Evolutionary conservation across 1,140 invertebrate genomes (phyloP).

Genomic region (Ceratosolen fusciceps): DNA sequence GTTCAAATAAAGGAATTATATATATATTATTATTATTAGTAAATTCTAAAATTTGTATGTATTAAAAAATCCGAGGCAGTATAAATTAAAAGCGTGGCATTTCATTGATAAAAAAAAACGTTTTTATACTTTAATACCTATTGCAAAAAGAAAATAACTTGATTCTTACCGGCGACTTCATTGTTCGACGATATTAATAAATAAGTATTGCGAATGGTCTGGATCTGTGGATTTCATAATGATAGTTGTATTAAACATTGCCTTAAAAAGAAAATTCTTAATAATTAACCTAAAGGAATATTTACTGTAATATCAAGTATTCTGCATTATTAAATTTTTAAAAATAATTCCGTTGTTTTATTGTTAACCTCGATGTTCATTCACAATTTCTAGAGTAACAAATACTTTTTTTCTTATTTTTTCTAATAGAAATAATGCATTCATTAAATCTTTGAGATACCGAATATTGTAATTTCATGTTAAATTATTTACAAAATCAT

Average conservation of each 20-base stretch:
- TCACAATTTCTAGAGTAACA: too few species aligned
- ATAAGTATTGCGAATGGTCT: background rate
- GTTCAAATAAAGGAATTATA: conserved; percentile 7
- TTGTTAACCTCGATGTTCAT: background rate
- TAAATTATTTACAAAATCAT: too few species aligned
- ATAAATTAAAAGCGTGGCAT: conserved; percentile 23
- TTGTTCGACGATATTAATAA: conserved; percentile 11
- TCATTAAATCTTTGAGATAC: too few species aligned
- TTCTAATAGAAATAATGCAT: too few species aligned
- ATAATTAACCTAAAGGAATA: conserved; percentile 28
- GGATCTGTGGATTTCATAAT: conserved; percentile 8
- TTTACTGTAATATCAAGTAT: conserved; percentile 46
- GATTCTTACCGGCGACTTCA: background rate
- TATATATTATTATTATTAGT: conserved; percentile 24
- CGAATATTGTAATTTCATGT: too few species aligned
- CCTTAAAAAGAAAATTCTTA: conserved; percentile 40
- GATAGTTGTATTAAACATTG: conserved; percentile 42
- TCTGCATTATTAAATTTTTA: conserved; percentile 45
- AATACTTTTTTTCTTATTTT: too few species aligned
- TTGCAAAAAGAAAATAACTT: background rate
- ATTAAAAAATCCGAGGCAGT: background rate
- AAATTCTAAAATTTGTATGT: conserved; percentile 24
- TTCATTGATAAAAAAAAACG: conserved; percentile 34
- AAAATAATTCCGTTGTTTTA: background rate
- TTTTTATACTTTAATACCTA: background rate